Evolutionary conservation across 1,140 invertebrate genomes (phyloP), one percentile per base, ranked within the genome.

Genomic region (Plectrocnemia conspersa): DNA sequence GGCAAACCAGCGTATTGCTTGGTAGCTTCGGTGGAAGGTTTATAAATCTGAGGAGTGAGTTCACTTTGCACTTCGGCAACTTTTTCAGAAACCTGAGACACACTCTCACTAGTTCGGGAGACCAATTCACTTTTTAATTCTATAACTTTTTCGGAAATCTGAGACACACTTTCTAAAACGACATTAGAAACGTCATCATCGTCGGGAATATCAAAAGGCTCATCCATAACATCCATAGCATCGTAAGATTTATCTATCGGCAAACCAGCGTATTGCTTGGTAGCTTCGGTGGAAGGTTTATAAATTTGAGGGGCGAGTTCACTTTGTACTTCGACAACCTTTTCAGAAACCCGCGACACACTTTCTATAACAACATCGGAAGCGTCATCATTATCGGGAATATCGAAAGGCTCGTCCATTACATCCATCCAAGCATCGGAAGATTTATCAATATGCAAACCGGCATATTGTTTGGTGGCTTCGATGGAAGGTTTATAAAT

Each of bases 371-470:
- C 16, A 18, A 19, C 41, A 2, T 3, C 5, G 24, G 21, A n/a
- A 42, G 41, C 23, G n/a, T n/a, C n/a, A n/a, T 69, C 65, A 9
- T 73, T 69, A 38, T 72, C 69, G n/a, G 68, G 68, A 3, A 77
- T 70, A 13, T 64, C 64, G 54, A 79, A 74, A 44, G 75, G 70
- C 59, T 78, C 73, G 56, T 80, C 78, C 41, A 80, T 55, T 44
- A 77, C 68, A 64, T 67, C 64, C 68, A 70, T 69, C 70, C 69
- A 70, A 9, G 64, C 52, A 52, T 53, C 62, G 6, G 59, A 57
- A 3, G 70, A 64, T 3, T 61, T 56, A 50, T 70, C 66, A 1
- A 70, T 65, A 10, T 66, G 68, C 23, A 69, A 46, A 27, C 66
- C 66, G 47, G 65, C 58, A 33, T 59, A 59, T n/a, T 15, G n/a